Evolutionary conservation across 2,797 vertebrate genomes (phyloP).

Genomic region (Chloroceryle inda): DNA sequence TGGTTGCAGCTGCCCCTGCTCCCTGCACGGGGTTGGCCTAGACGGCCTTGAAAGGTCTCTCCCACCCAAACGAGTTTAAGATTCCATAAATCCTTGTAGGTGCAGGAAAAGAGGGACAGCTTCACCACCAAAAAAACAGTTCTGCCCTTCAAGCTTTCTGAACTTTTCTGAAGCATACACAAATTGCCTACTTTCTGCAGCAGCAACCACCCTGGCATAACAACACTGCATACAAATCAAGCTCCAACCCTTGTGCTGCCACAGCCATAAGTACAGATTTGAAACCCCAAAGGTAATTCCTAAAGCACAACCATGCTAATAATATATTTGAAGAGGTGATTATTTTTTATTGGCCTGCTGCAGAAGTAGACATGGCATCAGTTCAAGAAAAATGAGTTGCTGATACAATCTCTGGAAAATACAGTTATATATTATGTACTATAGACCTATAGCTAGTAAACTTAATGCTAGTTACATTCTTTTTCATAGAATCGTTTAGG

Average conservation of each 20-base stretch:
- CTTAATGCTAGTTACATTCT: neutral
- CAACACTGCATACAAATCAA: accelerated
- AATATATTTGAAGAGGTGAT: accelerated
- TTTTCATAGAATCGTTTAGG: neutral
- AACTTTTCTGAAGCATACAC: neutral
- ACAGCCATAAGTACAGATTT: neutral
- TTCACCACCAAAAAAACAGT: neutral
- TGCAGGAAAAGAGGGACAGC: neutral
- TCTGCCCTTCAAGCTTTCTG: neutral
- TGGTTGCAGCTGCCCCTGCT: neutral
- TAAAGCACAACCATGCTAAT: neutral
- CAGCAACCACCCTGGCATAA: neutral
- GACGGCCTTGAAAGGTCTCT: neutral
- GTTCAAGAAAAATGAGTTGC: neutral
- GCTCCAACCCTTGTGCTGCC: neutral
- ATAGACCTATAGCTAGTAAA: neutral
- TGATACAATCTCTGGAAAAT: neutral
- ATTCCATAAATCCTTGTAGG: neutral
- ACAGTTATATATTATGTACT: neutral
- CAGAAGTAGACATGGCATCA: neutral
- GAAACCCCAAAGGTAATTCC: neutral
- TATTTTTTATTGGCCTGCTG: neutral
- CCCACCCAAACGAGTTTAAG: neutral
- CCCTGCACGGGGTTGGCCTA: neutral
- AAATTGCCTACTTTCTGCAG: neutral